These are phyloP conservation scores for Asobara japonica DNA, from an alignment of 1,140 invertebrate genomes.

Conservation along the genomic window DNA sequence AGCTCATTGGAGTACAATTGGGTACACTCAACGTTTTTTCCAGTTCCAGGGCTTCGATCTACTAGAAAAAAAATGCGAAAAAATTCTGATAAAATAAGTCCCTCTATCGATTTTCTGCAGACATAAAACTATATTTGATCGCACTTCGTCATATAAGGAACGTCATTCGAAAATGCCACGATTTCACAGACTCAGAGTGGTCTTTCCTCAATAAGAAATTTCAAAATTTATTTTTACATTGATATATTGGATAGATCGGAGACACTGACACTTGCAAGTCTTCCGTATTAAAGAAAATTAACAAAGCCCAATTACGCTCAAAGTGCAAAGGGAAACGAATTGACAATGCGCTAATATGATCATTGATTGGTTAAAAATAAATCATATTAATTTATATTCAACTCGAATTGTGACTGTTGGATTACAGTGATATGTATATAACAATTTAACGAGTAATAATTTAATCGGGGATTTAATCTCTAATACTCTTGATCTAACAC, in stretches of 20 bases:
- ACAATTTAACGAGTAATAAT: neutral
- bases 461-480: neutral
- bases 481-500: neutral
- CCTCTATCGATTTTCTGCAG: no score
- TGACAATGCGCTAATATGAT: neutral
- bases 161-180: no score
- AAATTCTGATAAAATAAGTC: no score
- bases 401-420: neutral
- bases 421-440: conserved; percentile 6
- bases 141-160: no score
- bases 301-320: neutral
- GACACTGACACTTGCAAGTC: neutral
- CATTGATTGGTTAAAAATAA: neutral
- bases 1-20: no score
- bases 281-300: neutral
- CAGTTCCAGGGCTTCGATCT: no score
- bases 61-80: no score
- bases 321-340: neutral
- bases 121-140: no score
- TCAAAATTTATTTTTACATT: neutral
- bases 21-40: no score
- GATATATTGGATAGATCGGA: neutral
- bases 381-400: neutral
- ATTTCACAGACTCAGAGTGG: no score
- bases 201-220: no score